A percentile compares a stretch with the other conserved stretches of the same genome.
phyloP scores from a whole-genome alignment of 2,888 invertebrate genomes.

The Mythimna vitellina region DNA sequence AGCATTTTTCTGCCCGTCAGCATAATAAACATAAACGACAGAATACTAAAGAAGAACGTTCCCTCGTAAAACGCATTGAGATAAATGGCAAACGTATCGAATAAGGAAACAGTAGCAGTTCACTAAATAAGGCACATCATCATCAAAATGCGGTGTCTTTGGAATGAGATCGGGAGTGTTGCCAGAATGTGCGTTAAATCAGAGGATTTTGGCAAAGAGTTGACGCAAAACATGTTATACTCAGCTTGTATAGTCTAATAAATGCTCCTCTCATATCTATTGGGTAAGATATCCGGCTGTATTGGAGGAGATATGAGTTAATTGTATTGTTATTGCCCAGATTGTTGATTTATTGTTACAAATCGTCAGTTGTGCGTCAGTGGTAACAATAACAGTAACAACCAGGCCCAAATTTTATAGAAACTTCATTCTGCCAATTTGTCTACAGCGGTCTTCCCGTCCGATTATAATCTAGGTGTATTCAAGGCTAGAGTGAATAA shows the following conservation, averaged over 20 bases:
- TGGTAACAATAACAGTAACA: not conserved
- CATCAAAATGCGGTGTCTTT: slow-evolving; percentile 62
- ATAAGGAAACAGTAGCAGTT: slow-evolving; percentile 52
- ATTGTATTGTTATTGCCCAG: slow-evolving; percentile 18
- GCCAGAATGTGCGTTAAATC: slow-evolving; percentile 73
- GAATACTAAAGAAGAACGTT: slow-evolving; percentile 21
- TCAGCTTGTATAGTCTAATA: slow-evolving; percentile 53
- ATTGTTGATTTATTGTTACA: not conserved
- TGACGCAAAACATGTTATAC: slow-evolving; percentile 65
- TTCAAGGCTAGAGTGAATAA: too few relatives aligned
- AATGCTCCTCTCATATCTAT: slow-evolving; percentile 51
- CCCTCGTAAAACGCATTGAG: slow-evolving; percentile 23
- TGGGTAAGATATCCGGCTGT: slow-evolving; percentile 28
- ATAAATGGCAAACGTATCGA: slow-evolving; percentile 34
- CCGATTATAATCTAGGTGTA: too few relatives aligned
- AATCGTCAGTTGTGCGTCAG: not conserved
- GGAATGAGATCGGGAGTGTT: slow-evolving; percentile 64
- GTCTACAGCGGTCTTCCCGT: too few relatives aligned
- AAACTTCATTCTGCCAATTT: not conserved
- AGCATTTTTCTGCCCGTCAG: slow-evolving; percentile 11
- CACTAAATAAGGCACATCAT: slow-evolving; percentile 56
- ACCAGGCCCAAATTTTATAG: not conserved
- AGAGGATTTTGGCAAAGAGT: slow-evolving; percentile 74
- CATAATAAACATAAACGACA: slow-evolving; percentile 33
- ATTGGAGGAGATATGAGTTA: slow-evolving; percentile 29